phyloP scores from a whole-genome alignment of 2,797 vertebrate genomes.

The Aselliscus stoliczkanus region DNA sequence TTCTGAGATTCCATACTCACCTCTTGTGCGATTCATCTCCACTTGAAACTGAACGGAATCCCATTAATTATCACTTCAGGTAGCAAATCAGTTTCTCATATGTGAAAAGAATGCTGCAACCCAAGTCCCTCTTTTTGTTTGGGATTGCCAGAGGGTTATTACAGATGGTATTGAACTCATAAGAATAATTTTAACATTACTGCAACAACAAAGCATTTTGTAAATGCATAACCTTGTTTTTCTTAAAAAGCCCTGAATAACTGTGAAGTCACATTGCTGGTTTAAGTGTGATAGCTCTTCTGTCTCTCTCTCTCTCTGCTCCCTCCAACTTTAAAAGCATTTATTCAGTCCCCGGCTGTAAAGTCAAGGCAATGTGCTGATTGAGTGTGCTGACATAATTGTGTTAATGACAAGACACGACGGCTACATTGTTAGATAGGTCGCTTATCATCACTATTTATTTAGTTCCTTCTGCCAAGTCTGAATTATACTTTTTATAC shows the following conservation, averaged over 20 bases:
- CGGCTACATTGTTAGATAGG: slow-evolving; percentile 79
- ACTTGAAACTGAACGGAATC: slow-evolving; percentile 75
- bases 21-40: slow-evolving; percentile 67
- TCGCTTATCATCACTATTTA: slow-evolving; percentile 84
- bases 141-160: slow-evolving; percentile 73
- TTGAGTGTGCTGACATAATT: slow-evolving; percentile 85
- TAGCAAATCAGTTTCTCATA: slow-evolving; percentile 79
- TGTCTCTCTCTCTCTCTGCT: slow-evolving; percentile 40
- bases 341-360: slow-evolving; percentile 78
- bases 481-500: slow-evolving; percentile 79
- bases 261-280: slow-evolving; percentile 64
- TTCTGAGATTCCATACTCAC: slow-evolving; percentile 46
- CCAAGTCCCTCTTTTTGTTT: slow-evolving; percentile 69
- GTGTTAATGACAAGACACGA: slow-evolving; percentile 84
- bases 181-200: slow-evolving; percentile 76
- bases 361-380: slow-evolving; percentile 84
- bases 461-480: slow-evolving; percentile 79
- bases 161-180: slow-evolving; percentile 74
- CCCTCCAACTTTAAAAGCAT: slow-evolving; percentile 77
- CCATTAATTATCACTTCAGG: slow-evolving; percentile 82
- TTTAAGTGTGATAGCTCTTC: slow-evolving; percentile 77
- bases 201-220: slow-evolving; percentile 76
- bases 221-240: slow-evolving; percentile 82
- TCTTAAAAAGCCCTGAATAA: slow-evolving; percentile 75
- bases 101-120: slow-evolving; percentile 74